These are phyloP conservation scores for Actias luna DNA, from an alignment of 2,888 invertebrate genomes.

Conservation along the genomic window DNA sequence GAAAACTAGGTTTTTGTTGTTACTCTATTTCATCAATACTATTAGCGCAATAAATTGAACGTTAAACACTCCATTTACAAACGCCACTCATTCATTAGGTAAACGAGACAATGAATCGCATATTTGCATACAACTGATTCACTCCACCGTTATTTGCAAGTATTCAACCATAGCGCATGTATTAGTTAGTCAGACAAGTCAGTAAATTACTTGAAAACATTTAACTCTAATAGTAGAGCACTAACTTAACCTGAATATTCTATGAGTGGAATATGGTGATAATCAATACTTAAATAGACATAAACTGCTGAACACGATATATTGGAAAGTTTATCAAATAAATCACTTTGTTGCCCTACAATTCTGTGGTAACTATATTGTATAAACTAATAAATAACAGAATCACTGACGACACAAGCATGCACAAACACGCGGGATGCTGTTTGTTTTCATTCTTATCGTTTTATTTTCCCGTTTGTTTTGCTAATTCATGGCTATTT, in stretches of 20 bases:
- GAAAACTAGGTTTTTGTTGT: too few relatives aligned
- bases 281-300: background rate
- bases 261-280: background rate
- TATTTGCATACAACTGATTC: constrained; percentile 57
- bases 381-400: too few relatives aligned
- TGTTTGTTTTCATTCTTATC: too few relatives aligned
- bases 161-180: constrained; percentile 19
- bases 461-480: too few relatives aligned
- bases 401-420: too few relatives aligned
- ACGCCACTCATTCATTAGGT: constrained; percentile 46
- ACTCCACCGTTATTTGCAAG: constrained; percentile 38
- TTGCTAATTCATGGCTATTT: too few relatives aligned
- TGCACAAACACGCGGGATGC: too few relatives aligned
- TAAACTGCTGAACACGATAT: background rate
- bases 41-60: constrained; percentile 23
- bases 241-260: too few relatives aligned
- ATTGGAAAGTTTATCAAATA: background rate
- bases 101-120: constrained; percentile 43
- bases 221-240: too few relatives aligned
- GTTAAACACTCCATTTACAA: constrained; percentile 23
- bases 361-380: too few relatives aligned
- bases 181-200: constrained; percentile 7
- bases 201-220: background rate
- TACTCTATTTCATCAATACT: background rate
- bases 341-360: too few relatives aligned